These are phyloP conservation scores for Lordiphosa stackelbergi DNA, from an alignment of 1,140 invertebrate species.

Conservation along the genomic window DNA sequence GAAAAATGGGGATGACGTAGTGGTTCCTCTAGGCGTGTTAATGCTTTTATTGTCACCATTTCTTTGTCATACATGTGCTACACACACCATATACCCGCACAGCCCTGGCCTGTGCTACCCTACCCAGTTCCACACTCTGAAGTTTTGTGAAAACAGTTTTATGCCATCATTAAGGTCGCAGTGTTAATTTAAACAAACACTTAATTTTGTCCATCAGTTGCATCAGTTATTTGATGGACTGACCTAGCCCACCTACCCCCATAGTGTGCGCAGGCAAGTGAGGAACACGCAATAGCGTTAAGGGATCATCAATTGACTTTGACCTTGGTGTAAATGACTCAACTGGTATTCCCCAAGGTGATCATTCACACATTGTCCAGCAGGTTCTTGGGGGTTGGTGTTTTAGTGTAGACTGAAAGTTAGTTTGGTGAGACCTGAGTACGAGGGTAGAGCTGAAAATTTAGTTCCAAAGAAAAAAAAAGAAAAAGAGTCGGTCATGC, in stretches of 20 bases:
- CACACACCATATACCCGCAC: slow-evolving; percentile 11
- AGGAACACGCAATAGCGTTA: too few relatives aligned
- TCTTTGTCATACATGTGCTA: slow-evolving; percentile 49
- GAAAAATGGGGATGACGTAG: slow-evolving; percentile 23
- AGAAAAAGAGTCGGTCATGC: too few relatives aligned
- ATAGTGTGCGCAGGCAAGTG: too few relatives aligned
- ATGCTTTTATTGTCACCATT: slow-evolving; percentile 60
- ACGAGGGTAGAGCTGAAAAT: too few relatives aligned
- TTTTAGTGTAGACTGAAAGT: too few relatives aligned
- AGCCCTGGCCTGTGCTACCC: slow-evolving; percentile 5
- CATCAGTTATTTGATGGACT: slow-evolving; percentile 12
- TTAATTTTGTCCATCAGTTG: slow-evolving; percentile 21
- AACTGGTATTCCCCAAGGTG: neutral
- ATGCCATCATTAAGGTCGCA: slow-evolving; percentile 44
- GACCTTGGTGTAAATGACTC: neutral
- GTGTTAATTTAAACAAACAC: slow-evolving; percentile 34
- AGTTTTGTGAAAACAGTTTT: slow-evolving; percentile 19
- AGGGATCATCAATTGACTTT: slow-evolving; percentile 4
- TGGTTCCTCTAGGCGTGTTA: slow-evolving; percentile 49
- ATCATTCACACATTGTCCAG: neutral
- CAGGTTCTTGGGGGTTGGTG: too few relatives aligned
- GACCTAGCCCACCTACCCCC: slow-evolving; percentile 27
- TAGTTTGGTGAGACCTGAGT: neutral
- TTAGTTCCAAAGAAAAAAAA: too few relatives aligned
- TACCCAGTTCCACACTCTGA: neutral